A percentile compares a stretch with the other conserved stretches of the same genome.
Conservation (phyloP, 2,113 vertebrate genomes). For the Hippocampus guttulatus region DNA sequence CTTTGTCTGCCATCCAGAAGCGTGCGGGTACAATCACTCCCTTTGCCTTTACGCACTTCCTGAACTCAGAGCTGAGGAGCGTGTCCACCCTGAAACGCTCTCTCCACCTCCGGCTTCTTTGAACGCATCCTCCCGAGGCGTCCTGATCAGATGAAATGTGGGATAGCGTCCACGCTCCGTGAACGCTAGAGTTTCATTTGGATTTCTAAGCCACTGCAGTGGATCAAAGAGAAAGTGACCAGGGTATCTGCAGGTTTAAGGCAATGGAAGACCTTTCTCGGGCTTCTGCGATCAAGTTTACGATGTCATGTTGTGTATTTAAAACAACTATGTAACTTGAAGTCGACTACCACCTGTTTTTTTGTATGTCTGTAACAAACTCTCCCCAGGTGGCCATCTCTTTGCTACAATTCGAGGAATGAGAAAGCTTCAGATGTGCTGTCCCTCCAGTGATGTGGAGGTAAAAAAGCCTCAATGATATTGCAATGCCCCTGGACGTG, state of each 20-base stretch:
- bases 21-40: constrained; percentile 56
- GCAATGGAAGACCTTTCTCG: background rate
- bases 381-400: too few species aligned
- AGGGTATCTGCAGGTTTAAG: too few species aligned
- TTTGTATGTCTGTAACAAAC: too few species aligned
- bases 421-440: too few species aligned
- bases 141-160: constrained; percentile 47
- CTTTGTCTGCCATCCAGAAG: constrained; percentile 72
- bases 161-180: constrained; percentile 41
- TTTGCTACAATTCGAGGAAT: too few species aligned
- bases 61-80: constrained; percentile 56
- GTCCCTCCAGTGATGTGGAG: too few species aligned
- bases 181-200: constrained; percentile 35
- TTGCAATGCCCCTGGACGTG: too few species aligned
- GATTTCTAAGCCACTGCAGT: background rate
- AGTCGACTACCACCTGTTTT: too few species aligned
- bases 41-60: constrained; percentile 69
- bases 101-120: constrained; percentile 56
- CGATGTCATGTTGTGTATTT: background rate
- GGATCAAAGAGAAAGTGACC: background rate
- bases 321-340: background rate
- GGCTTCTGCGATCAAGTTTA: background rate
- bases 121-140: constrained; percentile 47
- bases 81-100: constrained; percentile 53
- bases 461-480: too few species aligned